Evolutionary conservation across 2,888 invertebrate species (phyloP), one percentile per base, ranked within the genome.

Genomic region (Drosophila quinaria): DNA sequence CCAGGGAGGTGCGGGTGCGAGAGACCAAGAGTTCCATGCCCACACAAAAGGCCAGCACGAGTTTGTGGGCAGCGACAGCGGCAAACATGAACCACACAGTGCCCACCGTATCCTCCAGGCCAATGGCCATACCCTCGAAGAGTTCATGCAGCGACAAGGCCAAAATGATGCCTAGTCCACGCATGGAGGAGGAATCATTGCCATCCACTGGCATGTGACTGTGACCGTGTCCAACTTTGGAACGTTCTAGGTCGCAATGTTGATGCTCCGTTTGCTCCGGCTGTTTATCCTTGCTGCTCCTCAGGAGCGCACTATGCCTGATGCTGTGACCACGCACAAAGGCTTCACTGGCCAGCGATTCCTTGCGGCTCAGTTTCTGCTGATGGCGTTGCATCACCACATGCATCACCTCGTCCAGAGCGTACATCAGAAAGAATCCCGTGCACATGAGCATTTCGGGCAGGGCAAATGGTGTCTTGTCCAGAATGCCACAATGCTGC

Each of bases 41-140:
- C 59, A 97, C 96, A 91, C 97, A 97, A 91, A 97, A 97, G 0
- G 97, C 97, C 70, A 97, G 95, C 3, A 97, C 97, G 50, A 97
- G 94, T 91, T 97, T 97, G 92, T 97, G 97, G 0, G 96, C 96
- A 0, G 96, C 95, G 1, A 97, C 95, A 0, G 97, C 97, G 4
- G 95, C 96, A 89, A 97, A 95, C 95, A 97, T 96, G 91, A 97
- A 97, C 94, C 95, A 96, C 8, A 95, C 95, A 19, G 94, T 94
- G 1, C 91, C 86, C 1, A 94, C 93, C 25, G 95, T 94, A 13
- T 94, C 93, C 90, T 97, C 96, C 62, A 97, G 92, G 0, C 97
- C 97, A 13, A 97, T 96, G 13, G 97, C 96, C 56, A 97, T 93
- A 19, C 97, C 97, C 93, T 97, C 97, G 89, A 97, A 97, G 0